A percentile compares a stretch with the other conserved stretches of the same genome.
Conservation (phyloP, 2,113 vertebrate genomes). For the Boleophthalmus pectinirostris region DNA sequence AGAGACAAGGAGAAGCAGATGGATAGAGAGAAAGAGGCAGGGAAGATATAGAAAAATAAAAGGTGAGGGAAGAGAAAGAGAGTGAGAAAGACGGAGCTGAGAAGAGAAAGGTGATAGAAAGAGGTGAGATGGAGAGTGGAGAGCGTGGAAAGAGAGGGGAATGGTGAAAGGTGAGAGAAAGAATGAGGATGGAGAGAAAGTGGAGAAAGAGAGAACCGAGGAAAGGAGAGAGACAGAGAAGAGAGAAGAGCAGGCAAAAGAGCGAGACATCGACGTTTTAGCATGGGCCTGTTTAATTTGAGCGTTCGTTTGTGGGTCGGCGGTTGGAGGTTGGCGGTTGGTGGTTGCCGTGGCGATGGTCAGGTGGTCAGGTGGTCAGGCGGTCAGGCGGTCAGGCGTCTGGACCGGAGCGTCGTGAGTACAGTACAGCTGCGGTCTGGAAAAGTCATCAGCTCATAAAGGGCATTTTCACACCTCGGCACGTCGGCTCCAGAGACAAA, state of each 20-base stretch:
- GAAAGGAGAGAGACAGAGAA: background rate
- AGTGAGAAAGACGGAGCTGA: too few relatives aligned
- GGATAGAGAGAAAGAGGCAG: too few relatives aligned
- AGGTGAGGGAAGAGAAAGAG: too few relatives aligned
- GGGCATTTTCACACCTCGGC: background rate
- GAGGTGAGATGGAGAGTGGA: too few relatives aligned
- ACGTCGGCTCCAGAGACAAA: background rate
- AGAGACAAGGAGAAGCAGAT: too few relatives aligned
- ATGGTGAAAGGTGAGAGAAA: background rate
- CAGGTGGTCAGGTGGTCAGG: too few relatives aligned
- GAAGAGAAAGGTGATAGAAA: too few relatives aligned
- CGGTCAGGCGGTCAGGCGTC: too few relatives aligned
- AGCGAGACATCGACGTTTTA: background rate
- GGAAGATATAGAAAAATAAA: too few relatives aligned
- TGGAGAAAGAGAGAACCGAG: background rate
- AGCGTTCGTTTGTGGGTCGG: background rate
- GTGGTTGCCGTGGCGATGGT: background rate
- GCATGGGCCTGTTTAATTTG: background rate
- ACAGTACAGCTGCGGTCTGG: background rate
- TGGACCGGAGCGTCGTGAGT: background rate
- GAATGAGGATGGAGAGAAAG: background rate
- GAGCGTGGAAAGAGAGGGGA: background rate
- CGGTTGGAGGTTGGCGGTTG: background rate
- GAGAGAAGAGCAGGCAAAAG: background rate
- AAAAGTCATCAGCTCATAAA: slow-evolving; percentile 4